A percentile compares a stretch with the other conserved stretches of the same genome.
Evolutionary conservation across 2,797 vertebrate species (phyloP).

Genomic region (Setipinna tenuifilis): DNA sequence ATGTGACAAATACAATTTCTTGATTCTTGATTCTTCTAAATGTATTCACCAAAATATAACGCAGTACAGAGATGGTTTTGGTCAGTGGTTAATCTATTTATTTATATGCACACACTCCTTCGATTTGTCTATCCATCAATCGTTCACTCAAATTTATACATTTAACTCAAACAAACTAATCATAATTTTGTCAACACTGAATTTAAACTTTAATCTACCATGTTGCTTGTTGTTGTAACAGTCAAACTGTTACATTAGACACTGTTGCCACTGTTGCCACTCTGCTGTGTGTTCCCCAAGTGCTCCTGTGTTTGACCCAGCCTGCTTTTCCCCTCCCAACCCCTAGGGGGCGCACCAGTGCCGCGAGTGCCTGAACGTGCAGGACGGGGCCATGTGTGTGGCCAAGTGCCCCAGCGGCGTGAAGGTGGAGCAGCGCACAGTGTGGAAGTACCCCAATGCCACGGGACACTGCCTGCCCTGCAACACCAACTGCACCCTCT

Average conservation of each 20-base stretch:
- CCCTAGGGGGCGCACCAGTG: constrained; percentile 88
- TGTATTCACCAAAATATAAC: too few species aligned
- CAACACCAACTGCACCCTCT: constrained; percentile 89
- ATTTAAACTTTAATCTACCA: background rate
- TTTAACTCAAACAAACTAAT: background rate
- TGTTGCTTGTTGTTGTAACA: background rate
- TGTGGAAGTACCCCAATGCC: constrained; percentile 92
- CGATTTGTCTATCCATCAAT: background rate
- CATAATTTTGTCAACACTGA: too few species aligned
- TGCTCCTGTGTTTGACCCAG: background rate
- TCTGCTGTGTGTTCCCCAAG: background rate
- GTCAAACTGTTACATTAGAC: too few species aligned
- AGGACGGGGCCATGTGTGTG: constrained; percentile 84
- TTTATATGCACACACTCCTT: too few species aligned
- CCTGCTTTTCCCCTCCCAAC: background rate
- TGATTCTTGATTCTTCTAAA: too few species aligned
- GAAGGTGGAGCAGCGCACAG: constrained; percentile 85
- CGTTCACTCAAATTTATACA: background rate
- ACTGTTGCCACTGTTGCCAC: too few species aligned
- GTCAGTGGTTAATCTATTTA: too few species aligned
- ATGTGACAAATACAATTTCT: too few species aligned
- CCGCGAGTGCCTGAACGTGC: constrained; percentile 81
- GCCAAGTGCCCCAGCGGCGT: constrained; percentile 87
- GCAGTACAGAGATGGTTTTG: too few species aligned
- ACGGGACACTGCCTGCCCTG: constrained; percentile 85